Percentiles rank a stretch among this genome's conserved stretches.
Evolutionary conservation across 2,888 invertebrate species (phyloP).

Genomic region (Portevinia maculata): DNA sequence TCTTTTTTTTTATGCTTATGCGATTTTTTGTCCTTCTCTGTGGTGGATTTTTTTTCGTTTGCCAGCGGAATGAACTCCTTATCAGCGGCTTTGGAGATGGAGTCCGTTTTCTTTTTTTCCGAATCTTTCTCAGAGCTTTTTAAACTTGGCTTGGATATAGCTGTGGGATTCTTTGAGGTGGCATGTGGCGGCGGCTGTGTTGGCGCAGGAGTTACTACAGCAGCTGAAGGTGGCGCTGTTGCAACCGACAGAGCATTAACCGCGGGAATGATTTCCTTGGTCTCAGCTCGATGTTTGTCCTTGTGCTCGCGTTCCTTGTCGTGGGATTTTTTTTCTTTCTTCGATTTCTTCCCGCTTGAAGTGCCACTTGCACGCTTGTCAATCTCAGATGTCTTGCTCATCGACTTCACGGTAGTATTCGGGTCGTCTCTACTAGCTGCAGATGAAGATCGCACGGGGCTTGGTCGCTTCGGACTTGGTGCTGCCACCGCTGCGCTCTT

Average conservation of each 20-base stretch:
- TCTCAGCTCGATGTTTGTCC: constrained; percentile 77
- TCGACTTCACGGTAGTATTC: constrained; percentile 35
- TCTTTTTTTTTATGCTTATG: constrained; percentile 87
- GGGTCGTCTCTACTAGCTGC: constrained; percentile 62
- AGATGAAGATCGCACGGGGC: constrained; percentile 66
- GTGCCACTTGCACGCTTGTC: constrained; percentile 50
- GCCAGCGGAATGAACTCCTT: constrained; percentile 66
- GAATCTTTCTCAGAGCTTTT: constrained; percentile 75
- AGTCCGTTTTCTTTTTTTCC: constrained; percentile 74
- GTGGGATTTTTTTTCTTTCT: constrained; percentile 86
- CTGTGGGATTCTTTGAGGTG: constrained; percentile 44
- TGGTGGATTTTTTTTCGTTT: constrained; percentile 45
- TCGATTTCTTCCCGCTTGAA: constrained; percentile 83
- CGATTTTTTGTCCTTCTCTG: constrained; percentile 84
- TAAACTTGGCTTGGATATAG: constrained; percentile 52
- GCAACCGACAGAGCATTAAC: constrained; percentile 45
- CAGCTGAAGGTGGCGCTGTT: constrained; percentile 54
- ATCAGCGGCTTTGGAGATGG: constrained; percentile 54
- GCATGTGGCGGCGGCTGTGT: constrained; percentile 12
- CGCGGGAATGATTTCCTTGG: constrained; percentile 31
- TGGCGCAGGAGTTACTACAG: constrained; percentile 28
- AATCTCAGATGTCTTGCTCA: constrained; percentile 68
- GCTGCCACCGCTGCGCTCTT: constrained; percentile 77
- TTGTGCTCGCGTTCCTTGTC: constrained; percentile 84
- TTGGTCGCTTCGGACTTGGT: constrained; percentile 62